phyloP scores from a whole-genome alignment of 2,888 invertebrate genomes.

The Folsomia candida region DNA sequence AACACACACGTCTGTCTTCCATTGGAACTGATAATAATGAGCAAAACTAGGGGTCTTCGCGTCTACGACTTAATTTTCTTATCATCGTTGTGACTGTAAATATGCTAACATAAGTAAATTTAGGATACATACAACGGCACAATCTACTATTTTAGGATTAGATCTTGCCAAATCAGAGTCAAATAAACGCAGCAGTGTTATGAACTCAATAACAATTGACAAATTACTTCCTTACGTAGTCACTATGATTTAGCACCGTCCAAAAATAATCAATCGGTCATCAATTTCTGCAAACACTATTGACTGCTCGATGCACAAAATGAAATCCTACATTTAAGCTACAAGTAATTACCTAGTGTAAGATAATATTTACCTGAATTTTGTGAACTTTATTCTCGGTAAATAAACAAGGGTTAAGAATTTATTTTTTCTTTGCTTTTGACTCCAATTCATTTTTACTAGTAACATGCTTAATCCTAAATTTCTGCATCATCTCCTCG shows the following conservation, averaged over 20 bases:
- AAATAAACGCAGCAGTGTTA: background rate
- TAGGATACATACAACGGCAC: background rate
- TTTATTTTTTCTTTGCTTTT: background rate
- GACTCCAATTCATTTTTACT: no score
- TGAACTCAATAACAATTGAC: no score
- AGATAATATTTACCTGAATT: background rate
- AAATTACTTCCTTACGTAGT: no score
- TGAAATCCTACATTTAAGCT: no score
- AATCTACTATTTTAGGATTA: background rate
- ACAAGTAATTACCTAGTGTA: no score
- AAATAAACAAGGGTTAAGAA: background rate
- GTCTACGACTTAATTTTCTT: background rate
- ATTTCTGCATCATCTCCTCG: no score
- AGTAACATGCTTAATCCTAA: no score
- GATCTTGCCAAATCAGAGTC: background rate
- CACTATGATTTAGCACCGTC: no score
- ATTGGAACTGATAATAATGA: background rate
- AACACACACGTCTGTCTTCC: background rate
- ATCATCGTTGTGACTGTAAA: background rate
- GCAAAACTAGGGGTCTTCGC: background rate
- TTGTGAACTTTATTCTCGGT: background rate
- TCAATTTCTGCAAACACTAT: no score
- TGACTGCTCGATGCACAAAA: no score
- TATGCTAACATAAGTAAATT: background rate
- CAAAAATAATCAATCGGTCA: no score